phyloP scores from a whole-genome alignment of 2,113 vertebrate species.

The Labrus mixtus region DNA sequence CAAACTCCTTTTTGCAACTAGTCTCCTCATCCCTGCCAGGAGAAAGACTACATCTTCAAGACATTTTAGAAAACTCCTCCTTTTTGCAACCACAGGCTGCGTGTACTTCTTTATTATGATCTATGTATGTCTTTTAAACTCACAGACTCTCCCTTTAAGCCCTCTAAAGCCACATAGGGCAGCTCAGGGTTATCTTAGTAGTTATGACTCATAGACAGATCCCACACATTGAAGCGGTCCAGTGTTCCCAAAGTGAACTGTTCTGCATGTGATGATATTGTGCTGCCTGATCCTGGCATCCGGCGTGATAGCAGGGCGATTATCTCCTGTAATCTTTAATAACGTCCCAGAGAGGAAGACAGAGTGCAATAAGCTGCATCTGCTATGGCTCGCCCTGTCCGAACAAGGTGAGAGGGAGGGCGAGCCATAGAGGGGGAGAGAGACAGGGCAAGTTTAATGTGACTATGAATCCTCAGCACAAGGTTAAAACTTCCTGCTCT shows the following conservation, averaged over 20 bases:
- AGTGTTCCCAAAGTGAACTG: constrained; percentile 37
- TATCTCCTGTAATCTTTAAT: constrained; percentile 80
- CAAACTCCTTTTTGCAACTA: too few relatives aligned
- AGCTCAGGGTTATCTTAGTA: constrained; percentile 43
- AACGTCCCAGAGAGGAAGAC: constrained; percentile 63
- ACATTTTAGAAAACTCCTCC: too few relatives aligned
- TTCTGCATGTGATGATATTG: constrained; percentile 49
- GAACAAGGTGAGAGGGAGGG: constrained; percentile 2
- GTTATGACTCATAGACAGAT: constrained; percentile 24
- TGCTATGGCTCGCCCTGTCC: constrained; percentile 23
- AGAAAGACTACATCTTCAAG: too few relatives aligned
- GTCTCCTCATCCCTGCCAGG: too few relatives aligned
- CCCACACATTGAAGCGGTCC: constrained; percentile 8
- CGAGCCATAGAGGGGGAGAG: not conserved
- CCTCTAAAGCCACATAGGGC: not conserved
- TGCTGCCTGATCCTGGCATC: constrained; percentile 44
- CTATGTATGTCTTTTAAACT: not conserved
- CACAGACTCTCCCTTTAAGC: constrained; percentile 15
- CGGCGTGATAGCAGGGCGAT: constrained; percentile 56
- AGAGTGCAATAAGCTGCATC: constrained; percentile 66
- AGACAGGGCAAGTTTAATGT: not conserved
- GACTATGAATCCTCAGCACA: constrained; percentile 2
- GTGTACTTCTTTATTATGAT: too few relatives aligned
- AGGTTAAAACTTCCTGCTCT: constrained; percentile 14
- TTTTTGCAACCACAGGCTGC: too few relatives aligned